Evolutionary conservation across 1,140 invertebrate species (phyloP).

Genomic region (Solenopsis fugax): DNA sequence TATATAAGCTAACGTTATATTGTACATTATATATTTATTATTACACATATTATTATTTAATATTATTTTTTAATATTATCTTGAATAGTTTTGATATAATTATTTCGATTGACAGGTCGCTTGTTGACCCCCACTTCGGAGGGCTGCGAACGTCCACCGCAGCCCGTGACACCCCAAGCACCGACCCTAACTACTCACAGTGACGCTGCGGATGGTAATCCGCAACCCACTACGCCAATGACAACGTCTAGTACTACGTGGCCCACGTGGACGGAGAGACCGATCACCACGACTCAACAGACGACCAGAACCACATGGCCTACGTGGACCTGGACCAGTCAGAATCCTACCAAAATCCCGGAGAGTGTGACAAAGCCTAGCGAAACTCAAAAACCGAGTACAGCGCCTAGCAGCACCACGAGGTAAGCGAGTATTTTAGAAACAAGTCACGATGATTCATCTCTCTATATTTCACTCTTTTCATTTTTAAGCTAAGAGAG

Average conservation of each 20-base stretch:
- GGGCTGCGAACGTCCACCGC: constrained; percentile 89
- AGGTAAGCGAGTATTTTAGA: background rate
- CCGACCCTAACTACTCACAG: constrained; percentile 89
- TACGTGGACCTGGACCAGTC: constrained; percentile 71
- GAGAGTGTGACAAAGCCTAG: constrained; percentile 63
- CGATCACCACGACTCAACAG: constrained; percentile 75
- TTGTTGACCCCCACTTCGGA: constrained; percentile 86
- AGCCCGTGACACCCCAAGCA: constrained; percentile 90
- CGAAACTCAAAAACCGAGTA: constrained; percentile 33
- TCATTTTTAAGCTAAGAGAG: background rate
- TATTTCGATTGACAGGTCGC: constrained; percentile 81
- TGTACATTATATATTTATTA: background rate
- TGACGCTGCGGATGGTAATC: constrained; percentile 78
- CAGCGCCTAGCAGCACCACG: constrained; percentile 36
- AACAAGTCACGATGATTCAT: background rate
- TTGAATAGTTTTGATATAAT: background rate
- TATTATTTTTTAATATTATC: background rate
- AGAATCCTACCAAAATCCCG: constrained; percentile 66
- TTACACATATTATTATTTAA: background rate
- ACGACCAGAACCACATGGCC: constrained; percentile 80
- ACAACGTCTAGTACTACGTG: constrained; percentile 81
- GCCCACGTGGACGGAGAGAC: constrained; percentile 82
- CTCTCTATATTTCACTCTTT: background rate
- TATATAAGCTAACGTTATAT: background rate
- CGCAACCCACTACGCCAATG: constrained; percentile 82